These are phyloP conservation scores for Thumatha senex DNA, from an alignment of 2,888 invertebrate species.

Conservation along the genomic window DNA sequence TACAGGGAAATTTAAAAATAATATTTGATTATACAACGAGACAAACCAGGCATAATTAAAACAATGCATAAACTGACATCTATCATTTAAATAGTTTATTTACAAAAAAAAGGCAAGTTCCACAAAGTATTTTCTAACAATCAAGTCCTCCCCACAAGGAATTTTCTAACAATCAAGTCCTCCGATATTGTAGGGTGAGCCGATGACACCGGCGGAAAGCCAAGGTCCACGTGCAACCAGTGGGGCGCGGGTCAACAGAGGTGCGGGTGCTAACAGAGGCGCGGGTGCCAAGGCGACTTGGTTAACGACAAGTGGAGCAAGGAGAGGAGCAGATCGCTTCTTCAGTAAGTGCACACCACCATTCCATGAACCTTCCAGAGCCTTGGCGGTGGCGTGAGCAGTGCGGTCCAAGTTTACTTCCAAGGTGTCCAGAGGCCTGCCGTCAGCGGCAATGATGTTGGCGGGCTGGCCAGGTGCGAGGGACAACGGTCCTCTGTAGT, in stretches of 20 bases:
- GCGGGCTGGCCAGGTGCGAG: slow-evolving; percentile 75
- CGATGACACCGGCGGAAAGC: not conserved
- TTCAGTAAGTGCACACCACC: slow-evolving; percentile 59
- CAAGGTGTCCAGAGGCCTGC: slow-evolving; percentile 72
- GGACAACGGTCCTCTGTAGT: slow-evolving; percentile 71
- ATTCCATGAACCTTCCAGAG: too few species aligned
- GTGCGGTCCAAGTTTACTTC: slow-evolving; percentile 75
- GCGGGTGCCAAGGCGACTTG: slow-evolving; percentile 19
- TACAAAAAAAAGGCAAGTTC: too few species aligned
- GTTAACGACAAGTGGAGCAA: slow-evolving; percentile 29
- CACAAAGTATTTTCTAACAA: too few species aligned
- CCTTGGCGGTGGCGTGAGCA: slow-evolving; percentile 69
- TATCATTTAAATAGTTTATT: too few species aligned
- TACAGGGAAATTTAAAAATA: too few species aligned
- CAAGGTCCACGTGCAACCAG: slow-evolving; percentile 12
- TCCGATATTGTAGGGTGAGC: not conserved
- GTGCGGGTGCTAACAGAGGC: slow-evolving; percentile 26
- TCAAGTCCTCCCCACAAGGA: too few species aligned
- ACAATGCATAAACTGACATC: too few species aligned
- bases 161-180: too few species aligned
- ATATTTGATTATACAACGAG: too few species aligned
- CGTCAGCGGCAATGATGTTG: slow-evolving; percentile 67
- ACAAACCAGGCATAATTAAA: too few species aligned
- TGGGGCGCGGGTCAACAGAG: slow-evolving; percentile 16
- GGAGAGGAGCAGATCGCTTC: slow-evolving; percentile 56